Conservation (phyloP, 2,797 vertebrate species). For the Gobio occitaniae region DNA sequence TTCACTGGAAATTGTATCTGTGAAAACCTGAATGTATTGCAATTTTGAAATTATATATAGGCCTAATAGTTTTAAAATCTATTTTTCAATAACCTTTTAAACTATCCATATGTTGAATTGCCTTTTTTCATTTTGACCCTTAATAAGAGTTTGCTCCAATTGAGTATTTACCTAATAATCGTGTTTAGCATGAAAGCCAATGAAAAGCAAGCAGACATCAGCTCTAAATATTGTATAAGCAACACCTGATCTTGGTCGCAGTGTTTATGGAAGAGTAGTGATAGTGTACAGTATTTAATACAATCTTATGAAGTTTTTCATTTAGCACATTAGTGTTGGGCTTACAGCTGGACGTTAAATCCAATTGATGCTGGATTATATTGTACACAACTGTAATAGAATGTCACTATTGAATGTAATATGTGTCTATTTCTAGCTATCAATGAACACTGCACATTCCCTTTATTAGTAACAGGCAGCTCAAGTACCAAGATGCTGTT, state of each 20-base stretch:
- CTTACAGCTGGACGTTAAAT: slow-evolving; percentile 3
- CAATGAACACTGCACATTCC: neutral
- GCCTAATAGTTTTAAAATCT: neutral
- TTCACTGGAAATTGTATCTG: neutral
- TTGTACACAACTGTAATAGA: neutral
- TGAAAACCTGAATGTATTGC: slow-evolving; percentile 18
- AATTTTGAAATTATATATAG: neutral
- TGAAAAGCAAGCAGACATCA: neutral
- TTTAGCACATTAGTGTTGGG: neutral
- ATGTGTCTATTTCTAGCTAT: neutral
- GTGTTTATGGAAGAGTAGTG: neutral
- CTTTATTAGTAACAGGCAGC: slow-evolving; percentile 21
- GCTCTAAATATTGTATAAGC: neutral
- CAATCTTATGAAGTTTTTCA: neutral
- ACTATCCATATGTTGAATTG: neutral
- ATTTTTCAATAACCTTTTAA: neutral
- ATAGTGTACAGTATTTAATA: slow-evolving; percentile 11
- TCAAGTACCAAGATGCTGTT: slow-evolving; percentile 2
- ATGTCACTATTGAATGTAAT: neutral
- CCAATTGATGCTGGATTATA: neutral
- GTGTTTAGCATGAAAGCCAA: slow-evolving; percentile 16
- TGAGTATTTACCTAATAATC: neutral
- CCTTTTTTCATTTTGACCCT: neutral
- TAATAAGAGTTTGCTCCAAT: neutral
- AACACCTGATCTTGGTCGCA: neutral